Base-by-base conservation (phyloP, 2,797 vertebrate genomes). In the Galago senegalensis region DNA sequence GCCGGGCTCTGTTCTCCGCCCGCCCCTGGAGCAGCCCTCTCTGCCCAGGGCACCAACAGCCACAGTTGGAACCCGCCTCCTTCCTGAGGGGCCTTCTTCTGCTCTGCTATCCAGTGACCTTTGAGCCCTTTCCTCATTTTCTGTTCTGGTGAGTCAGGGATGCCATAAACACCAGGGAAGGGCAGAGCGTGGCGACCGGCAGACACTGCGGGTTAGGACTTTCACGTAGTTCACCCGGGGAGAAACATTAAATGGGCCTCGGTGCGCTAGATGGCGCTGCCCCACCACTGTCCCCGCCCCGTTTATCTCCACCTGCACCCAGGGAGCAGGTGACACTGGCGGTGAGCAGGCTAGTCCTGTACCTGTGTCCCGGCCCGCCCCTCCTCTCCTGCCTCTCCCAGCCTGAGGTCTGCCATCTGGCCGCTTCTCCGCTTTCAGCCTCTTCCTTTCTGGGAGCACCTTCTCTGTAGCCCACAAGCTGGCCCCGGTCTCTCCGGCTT, bases 141-240 rank as follows among this genome's bases (percentile, higher is more conserved):
- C 93, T 83, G 63, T 14, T 20, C 46, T n/a, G 43, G 21, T 95
- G 95, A 98, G 40, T 97, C 94, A 96, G 88, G 34, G 46, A 8
- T 23, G 75, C 92, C 86, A 40, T 87, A 96, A 97, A 95, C 21
- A 16, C 65, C n/a, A 3, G 56, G 63, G 56, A 3, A 0, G 11
- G 61, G 77, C 31, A 46, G 93, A 3, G 56, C 40, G 0, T 5
- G n/a, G 65, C 1, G 5, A 25, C 37, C 37, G 3, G 16, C 34
- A 49, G 92, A 5, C 11, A 2, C 65, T 87, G 18, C 27, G 16
- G 3, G 27, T 5, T 29, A 12, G 65, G 63, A 18, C 60, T 0
- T 49, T 87, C 72, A 23, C 88, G 70, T 65, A 77, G 96, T 34
- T 69, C 67, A 23, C 56, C 25, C 63, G 37, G 21, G 58, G 16